Percentiles rank a stretch among this genome's conserved stretches.
Conservation (phyloP, 2,113 vertebrate species). For the Phyllopteryx taeniolatus region DNA sequence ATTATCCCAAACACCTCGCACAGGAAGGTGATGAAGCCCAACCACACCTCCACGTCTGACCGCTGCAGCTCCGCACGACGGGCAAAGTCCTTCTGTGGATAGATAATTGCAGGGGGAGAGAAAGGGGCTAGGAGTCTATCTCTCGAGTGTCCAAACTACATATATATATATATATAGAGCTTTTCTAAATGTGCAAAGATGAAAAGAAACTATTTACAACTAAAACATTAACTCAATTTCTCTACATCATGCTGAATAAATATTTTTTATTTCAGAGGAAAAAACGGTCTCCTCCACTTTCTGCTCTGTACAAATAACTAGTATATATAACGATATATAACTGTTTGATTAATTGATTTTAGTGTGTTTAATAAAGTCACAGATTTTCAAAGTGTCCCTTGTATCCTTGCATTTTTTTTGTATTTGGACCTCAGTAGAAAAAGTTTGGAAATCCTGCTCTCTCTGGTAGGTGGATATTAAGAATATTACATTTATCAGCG, state of each 20-base stretch:
- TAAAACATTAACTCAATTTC: too few relatives aligned
- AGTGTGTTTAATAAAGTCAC: too few relatives aligned
- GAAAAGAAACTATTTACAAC: not conserved
- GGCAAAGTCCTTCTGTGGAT: slow-evolving; percentile 87
- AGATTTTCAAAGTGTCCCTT: too few relatives aligned
- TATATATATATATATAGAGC: not conserved
- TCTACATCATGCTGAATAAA: too few relatives aligned
- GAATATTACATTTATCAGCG: slow-evolving; percentile 34
- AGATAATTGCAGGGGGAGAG: not conserved
- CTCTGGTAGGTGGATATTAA: slow-evolving; percentile 28
- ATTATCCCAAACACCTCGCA: slow-evolving; percentile 96
- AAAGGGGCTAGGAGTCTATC: not conserved
- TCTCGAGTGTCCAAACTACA: not conserved
- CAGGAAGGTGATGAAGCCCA: slow-evolving; percentile 98
- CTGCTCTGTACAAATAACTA: too few relatives aligned
- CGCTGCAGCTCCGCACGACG: slow-evolving; percentile 87
- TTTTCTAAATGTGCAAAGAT: not conserved
- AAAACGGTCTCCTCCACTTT: too few relatives aligned
- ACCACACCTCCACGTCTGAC: slow-evolving; percentile 90
- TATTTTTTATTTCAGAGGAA: too few relatives aligned
- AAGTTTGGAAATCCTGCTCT: not conserved
- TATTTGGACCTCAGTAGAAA: not conserved
- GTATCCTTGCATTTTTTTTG: not conserved
- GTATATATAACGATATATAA: too few relatives aligned
- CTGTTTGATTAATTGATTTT: too few relatives aligned